Evolutionary conservation across 2,113 vertebrate genomes (phyloP), one percentile per base, ranked within the genome.

Genomic region (Rutilus rutilus): DNA sequence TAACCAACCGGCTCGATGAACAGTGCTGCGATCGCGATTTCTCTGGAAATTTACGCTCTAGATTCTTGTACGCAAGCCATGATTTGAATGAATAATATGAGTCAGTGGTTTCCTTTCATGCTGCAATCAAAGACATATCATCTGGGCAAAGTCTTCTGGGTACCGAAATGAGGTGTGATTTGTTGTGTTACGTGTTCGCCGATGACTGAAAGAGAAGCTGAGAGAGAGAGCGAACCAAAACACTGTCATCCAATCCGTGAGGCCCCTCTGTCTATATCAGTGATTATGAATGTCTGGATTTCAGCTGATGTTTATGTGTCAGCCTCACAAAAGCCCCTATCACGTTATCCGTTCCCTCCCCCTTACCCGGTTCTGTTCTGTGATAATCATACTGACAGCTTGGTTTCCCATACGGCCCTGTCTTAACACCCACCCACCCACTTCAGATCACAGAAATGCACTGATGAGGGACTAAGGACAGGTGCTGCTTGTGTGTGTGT

Each of bases 381-480:
- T 75, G 30, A 69, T 90, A 89, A 90, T 91, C 84, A 80, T 87
- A 84, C 57, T 74, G 77, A 81, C 88, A 85, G 71, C 85, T 85
- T 84, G 36, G 73, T 64, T 59, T 80, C 83, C 39, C 21, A 27
- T 74, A 82, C 65, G 42, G 14, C 74, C 75, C 67, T 19, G 60
- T 57, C 79, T 42, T 67, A 27, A 59, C 36, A 65, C 30, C 50
- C 67, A 42, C 76, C 59, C 69, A 33, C 83, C 54, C 87, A 75
- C 82, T 64, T 57, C 5, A 50, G 21, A 59, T 69, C 57, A 79
- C 82, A 84, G n/a, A 17, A 82, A 25, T n/a, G 78, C 50, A 45
- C 30, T 65, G 88, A 81, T 89, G 59, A 91, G 86, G 90, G 85
- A 77, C 30, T 8, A 87, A 87, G 89, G 89, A 90, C 91, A 93